Evolutionary conservation across 1,140 invertebrate genomes (phyloP).

Genomic region (Calosoma granatense): DNA sequence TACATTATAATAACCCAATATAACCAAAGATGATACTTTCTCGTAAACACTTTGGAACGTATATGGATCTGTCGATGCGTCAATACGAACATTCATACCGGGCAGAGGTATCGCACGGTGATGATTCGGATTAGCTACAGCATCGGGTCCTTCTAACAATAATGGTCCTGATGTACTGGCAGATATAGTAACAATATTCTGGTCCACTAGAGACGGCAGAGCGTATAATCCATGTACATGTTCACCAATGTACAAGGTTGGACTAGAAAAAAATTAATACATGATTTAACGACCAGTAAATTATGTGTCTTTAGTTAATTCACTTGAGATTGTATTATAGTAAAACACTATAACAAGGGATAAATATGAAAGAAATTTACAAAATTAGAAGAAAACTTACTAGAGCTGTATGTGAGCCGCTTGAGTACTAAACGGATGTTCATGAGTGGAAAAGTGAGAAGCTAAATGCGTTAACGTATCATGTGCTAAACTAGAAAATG

Average conservation of each 20-base stretch:
- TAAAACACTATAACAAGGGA: neutral
- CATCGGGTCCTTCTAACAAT: constrained; percentile 56
- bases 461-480: constrained; percentile 53
- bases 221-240: constrained; percentile 82
- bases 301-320: too few species aligned
- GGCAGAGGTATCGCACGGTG: neutral
- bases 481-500: constrained; percentile 83
- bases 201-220: constrained; percentile 81
- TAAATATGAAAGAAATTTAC: constrained; percentile 9
- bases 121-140: constrained; percentile 24
- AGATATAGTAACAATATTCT: constrained; percentile 63
- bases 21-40: constrained; percentile 29
- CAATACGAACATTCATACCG: constrained; percentile 9
- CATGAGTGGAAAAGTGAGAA: constrained; percentile 20
- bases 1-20: constrained; percentile 70
- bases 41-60: constrained; percentile 32
- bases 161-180: constrained; percentile 47
- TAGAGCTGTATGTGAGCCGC: constrained; percentile 63
- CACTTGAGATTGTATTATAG: too few species aligned
- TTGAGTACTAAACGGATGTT: constrained; percentile 29
- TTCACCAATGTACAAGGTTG: constrained; percentile 89
- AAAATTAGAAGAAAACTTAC: constrained; percentile 42
- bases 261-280: constrained; percentile 46
- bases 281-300: too few species aligned
- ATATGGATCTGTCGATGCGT: constrained; percentile 29